A percentile compares a stretch with the other conserved stretches of the same genome.
Conservation (phyloP, 2,888 invertebrate genomes). For the Ornithoptera priamus region DNA sequence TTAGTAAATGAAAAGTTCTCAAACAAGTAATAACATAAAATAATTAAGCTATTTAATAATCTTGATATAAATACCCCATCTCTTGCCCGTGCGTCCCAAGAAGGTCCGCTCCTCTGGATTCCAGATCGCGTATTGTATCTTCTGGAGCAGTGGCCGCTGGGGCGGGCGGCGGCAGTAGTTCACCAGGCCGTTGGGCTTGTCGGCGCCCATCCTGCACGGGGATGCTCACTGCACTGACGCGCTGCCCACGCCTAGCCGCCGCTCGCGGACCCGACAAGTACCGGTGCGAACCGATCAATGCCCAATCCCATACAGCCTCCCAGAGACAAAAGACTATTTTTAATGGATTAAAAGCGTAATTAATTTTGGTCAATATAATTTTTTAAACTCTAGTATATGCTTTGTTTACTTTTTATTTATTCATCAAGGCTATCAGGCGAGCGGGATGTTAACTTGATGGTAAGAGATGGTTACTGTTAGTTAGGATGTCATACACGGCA, state of each 20-base stretch:
- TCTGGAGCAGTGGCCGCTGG: slow-evolving; percentile 61
- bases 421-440: too few relatives aligned
- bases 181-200: slow-evolving; percentile 65
- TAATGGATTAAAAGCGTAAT: too few relatives aligned
- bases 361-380: too few relatives aligned
- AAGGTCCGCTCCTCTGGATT: slow-evolving; percentile 81
- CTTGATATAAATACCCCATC: slow-evolving; percentile 80
- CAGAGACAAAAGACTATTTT: background rate
- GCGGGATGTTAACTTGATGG: too few relatives aligned
- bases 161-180: slow-evolving; percentile 67
- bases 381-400: too few relatives aligned
- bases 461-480: too few relatives aligned
- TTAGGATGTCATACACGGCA: too few relatives aligned
- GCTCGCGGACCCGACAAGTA: background rate
- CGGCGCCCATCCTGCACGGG: slow-evolving; percentile 62
- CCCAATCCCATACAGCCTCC: slow-evolving; percentile 12
- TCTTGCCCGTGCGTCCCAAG: slow-evolving; percentile 79
- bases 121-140: slow-evolving; percentile 75
- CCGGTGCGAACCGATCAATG: background rate
- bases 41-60: too few relatives aligned
- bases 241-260: slow-evolving; percentile 2
- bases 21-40: too few relatives aligned
- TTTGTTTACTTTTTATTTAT: too few relatives aligned
- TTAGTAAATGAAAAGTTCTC: too few relatives aligned
- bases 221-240: slow-evolving; percentile 33